These are phyloP conservation scores for Oligia fasciuncula DNA, from an alignment of 2,888 invertebrate genomes.

Conservation along the genomic window DNA sequence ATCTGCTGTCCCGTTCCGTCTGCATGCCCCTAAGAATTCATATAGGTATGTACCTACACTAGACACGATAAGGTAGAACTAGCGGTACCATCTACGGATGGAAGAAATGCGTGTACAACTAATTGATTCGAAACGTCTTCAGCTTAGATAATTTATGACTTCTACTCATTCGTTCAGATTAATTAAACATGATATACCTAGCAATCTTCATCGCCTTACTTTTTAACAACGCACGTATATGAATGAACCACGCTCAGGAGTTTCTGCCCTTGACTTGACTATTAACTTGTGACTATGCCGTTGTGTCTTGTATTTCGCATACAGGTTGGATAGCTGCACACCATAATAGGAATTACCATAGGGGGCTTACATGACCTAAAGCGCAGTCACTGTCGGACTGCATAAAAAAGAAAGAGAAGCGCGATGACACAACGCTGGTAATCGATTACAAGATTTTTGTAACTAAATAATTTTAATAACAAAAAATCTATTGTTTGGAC, in stretches of 20 bases:
- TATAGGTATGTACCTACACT: no score
- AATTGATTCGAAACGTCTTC: slow-evolving; percentile 6
- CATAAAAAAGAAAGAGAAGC: no score
- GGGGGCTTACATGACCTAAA: no score
- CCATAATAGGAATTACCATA: no score
- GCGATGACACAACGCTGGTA: no score
- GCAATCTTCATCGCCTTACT: no score
- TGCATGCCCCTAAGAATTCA: not conserved
- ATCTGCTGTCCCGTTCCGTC: not conserved
- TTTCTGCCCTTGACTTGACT: not conserved
- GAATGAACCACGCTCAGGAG: not conserved
- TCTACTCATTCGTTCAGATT: slow-evolving; percentile 1
- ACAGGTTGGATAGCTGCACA: not conserved
- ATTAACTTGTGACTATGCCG: not conserved
- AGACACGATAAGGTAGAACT: not conserved
- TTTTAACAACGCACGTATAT: not conserved
- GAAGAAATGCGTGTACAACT: not conserved
- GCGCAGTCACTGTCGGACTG: no score
- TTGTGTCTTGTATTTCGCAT: not conserved
- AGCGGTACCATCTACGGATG: not conserved
- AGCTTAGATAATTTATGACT: slow-evolving; percentile 1
- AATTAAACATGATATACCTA: not conserved
- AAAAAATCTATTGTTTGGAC: no score
- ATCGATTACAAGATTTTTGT: no score
- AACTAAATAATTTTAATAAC: no score